Conservation (phyloP, 1,140 invertebrate species). For the Limonius californicus region DNA sequence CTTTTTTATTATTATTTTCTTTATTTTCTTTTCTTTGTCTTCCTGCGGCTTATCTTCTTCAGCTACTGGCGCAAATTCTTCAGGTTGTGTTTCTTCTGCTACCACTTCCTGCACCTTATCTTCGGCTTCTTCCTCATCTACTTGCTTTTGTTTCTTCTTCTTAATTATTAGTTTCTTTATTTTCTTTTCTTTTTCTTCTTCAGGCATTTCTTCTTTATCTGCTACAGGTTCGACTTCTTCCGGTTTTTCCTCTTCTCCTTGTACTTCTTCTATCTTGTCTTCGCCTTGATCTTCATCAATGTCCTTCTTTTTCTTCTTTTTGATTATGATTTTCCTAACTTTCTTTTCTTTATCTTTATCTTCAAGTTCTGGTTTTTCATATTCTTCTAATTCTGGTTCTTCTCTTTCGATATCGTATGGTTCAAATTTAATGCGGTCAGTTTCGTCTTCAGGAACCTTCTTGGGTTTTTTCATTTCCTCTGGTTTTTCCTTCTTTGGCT, state of each 20-base stretch:
- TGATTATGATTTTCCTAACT: constrained; percentile 14
- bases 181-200: constrained; percentile 44
- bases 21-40: constrained; percentile 24
- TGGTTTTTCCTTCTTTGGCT: constrained; percentile 44
- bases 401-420: too few relatives aligned
- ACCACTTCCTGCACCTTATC: constrained; percentile 27
- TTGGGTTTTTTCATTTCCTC: constrained; percentile 27
- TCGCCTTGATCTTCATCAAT: too few relatives aligned
- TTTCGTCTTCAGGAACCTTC: too few relatives aligned
- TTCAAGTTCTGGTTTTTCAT: neutral
- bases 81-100: constrained; percentile 29
- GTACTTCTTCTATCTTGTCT: neutral
- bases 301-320: neutral
- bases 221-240: constrained; percentile 18
- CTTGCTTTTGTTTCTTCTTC: constrained; percentile 38
- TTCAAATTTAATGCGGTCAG: too few relatives aligned
- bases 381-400: neutral
- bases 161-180: constrained; percentile 36
- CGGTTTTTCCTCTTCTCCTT: constrained; percentile 30
- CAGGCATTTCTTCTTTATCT: constrained; percentile 35
- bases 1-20: constrained; percentile 16
- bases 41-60: neutral
- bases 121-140: constrained; percentile 18
- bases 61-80: constrained; percentile 16
- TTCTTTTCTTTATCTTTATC: constrained; percentile 23